Evolutionary conservation across 2,113 vertebrate species (phyloP).

Genomic region (Fukomys damarensis): DNA sequence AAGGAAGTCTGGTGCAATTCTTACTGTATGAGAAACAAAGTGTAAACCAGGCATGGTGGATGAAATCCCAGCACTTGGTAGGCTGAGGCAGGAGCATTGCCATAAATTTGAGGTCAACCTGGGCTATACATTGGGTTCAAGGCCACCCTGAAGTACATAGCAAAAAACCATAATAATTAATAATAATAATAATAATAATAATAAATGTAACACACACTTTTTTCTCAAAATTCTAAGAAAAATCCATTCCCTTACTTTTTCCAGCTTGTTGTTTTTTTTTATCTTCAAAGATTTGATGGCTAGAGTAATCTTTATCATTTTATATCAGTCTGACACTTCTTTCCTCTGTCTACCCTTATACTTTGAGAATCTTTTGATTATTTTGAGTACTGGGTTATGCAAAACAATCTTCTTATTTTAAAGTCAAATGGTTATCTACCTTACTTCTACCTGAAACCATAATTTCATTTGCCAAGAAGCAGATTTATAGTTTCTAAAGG

Average conservation of each 20-base stretch:
- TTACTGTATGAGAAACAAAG: neutral
- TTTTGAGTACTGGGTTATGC: neutral
- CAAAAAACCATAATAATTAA: too few species aligned
- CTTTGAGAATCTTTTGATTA: neutral
- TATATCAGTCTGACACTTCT: neutral
- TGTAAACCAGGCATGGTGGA: neutral
- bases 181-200: neutral
- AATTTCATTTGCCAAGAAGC: neutral
- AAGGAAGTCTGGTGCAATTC: neutral
- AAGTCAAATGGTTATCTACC: neutral
- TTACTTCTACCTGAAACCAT: neutral
- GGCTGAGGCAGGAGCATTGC: neutral
- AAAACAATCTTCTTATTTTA: neutral
- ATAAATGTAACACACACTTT: neutral
- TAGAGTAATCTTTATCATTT: neutral
- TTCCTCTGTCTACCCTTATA: neutral
- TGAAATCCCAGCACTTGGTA: neutral
- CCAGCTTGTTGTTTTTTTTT: neutral
- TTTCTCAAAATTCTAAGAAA: neutral
- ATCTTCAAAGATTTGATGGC: neutral
- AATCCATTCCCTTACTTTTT: neutral
- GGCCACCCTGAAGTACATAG: neutral
- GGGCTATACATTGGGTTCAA: neutral
- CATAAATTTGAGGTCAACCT: neutral
- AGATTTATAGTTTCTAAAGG: neutral